Evolutionary conservation across 2,888 invertebrate genomes (phyloP), one percentile per base, ranked within the genome.

Genomic region (Stenichneumon culpator): DNA sequence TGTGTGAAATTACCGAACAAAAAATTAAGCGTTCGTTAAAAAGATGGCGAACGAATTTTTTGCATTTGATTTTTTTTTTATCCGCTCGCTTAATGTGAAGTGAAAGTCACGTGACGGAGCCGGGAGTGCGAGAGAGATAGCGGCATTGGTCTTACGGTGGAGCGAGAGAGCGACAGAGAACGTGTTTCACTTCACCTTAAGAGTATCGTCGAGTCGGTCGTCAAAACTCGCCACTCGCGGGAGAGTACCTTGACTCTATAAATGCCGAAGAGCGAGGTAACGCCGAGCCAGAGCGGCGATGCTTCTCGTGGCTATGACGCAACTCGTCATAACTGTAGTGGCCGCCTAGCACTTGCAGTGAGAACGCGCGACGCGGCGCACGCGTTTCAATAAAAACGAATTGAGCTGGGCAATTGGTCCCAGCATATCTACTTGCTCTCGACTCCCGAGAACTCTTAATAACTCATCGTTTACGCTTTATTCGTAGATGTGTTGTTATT

Each of bases 181-280:
- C n/a, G n/a, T n/a, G n/a, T n/a, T n/a, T n/a, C n/a, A n/a, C n/a
- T n/a, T n/a, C n/a, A n/a, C n/a, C n/a, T n/a, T n/a, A 9, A 5
- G 7, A 65, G 36, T n/a, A n/a, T 2, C 16, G 65, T 39, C 65
- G 11, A 9, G 19, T 39, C 11, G 19, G 0, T n/a, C 65, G 65
- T 65, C 25, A 65, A 50, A 44, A 28, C 50, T 63, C 74, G 25
- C 2, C 44, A 16, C 50, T 19, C 32, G 60, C n/a, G 28, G 22
- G 6, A 11, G 60, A 25, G 50, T 50, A 52, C 65, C 75, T 75
- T 75, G 75, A 67, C 65, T 75, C 75, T 75, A 75, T 75, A 75
- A 75, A 67, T 75, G 75, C 28, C 65, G 65, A 65, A 75, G 75
- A 75, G 65, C 65, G 50, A 65, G 75, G 65, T 60, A 60, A 60